Evolutionary conservation across 2,888 invertebrate species (phyloP), one percentile per base, ranked within the genome.

Genomic region (Frankliniella fusca): DNA sequence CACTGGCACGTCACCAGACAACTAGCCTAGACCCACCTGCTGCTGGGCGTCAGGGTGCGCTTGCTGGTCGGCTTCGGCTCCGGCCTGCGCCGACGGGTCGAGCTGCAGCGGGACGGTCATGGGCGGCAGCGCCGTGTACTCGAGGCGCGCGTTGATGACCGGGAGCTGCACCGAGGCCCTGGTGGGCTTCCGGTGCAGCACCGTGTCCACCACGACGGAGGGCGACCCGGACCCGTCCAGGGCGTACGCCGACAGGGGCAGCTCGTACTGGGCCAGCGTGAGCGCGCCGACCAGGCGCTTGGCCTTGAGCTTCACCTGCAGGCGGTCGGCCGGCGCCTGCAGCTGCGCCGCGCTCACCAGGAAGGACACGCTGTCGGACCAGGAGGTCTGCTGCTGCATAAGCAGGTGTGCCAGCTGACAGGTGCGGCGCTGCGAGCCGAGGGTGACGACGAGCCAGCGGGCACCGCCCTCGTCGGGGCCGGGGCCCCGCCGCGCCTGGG

Each of bases 301-400:
- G 82, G 88, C 89, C 85, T 90, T 90, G 83, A 89, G 85, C 85
- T 90, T 90, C 80, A 90, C 86, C 80, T 85, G 85, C 65, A 90
- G 85, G 86, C 88, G 88, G 83, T 90, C 90, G 82, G 87, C 88
- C 48, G 70, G 27, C 23, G 70, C 23, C 70, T 76, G 70, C 27
- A 76, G 70, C 27, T 88, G 87, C 83, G 90, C 86, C 54, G 88
- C 86, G 83, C 89, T 87, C 27, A 90, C 88, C 82, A 90, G 87
- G 85, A 90, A 90, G 38, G 90, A 90, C 80, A 88, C 88, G 82
- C 89, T 88, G 84, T 90, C 90, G 83, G 88, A 87, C 90, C 90
- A 90, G 8, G 87, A 86, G 3, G 87, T 11, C 0, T 8, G n/a
- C 61, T 11, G 18, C 61, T 20, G 54, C 1, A 5, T 23, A 23